Conservation (phyloP, 2,797 vertebrate genomes). For the Platyrinchus mystaceus region DNA sequence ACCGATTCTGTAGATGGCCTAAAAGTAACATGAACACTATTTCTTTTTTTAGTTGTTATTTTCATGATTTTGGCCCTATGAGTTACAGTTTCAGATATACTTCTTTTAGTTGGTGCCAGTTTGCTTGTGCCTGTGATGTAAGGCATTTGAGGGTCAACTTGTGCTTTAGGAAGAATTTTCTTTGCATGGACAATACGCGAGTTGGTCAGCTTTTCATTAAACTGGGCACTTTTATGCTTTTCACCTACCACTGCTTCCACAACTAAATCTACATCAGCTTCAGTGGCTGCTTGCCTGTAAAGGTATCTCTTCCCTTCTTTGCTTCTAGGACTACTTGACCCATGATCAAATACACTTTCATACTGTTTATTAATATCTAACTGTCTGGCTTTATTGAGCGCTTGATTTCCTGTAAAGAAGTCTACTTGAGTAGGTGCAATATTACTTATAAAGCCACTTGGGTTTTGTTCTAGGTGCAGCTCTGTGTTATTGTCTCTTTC, state of each 20-base stretch:
- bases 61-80: constrained; percentile 84
- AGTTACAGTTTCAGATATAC: constrained; percentile 80
- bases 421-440: constrained; percentile 69
- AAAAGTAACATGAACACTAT: constrained; percentile 93
- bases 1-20: constrained; percentile 95
- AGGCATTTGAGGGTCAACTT: constrained; percentile 74
- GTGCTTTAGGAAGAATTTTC: constrained; percentile 76
- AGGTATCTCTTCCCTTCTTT: constrained; percentile 73
- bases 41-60: constrained; percentile 82
- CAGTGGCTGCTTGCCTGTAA: constrained; percentile 79
- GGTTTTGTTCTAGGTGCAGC: constrained; percentile 81
- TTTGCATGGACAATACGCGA: constrained; percentile 71
- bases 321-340: constrained; percentile 62
- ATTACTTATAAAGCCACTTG: constrained; percentile 73
- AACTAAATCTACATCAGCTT: constrained; percentile 74
- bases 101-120: constrained; percentile 79
- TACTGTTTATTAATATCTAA: constrained; percentile 76
- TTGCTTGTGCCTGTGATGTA: constrained; percentile 70
- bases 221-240: constrained; percentile 65
- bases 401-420: constrained; percentile 80
- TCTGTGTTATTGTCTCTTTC: constrained; percentile 68
- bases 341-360: constrained; percentile 46
- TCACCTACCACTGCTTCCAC: constrained; percentile 72
- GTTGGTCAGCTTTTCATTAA: constrained; percentile 72
- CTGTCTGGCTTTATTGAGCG: constrained; percentile 62